phyloP scores from a whole-genome alignment of 2,888 invertebrate species.

The Agrypnus murinus region DNA sequence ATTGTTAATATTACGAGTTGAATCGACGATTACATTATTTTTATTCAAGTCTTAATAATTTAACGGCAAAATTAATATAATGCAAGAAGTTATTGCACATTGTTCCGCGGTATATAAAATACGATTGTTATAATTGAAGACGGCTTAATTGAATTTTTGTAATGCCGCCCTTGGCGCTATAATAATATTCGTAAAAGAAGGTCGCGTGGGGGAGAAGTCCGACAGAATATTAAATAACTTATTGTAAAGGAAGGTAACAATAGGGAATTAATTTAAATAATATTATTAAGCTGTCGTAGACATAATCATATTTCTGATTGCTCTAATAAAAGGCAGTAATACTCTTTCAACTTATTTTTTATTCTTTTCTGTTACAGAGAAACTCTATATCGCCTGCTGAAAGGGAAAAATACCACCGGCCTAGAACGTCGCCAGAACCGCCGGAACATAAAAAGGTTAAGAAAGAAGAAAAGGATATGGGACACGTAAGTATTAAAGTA shows the following conservation, averaged over 20 bases:
- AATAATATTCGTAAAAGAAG: conserved; percentile 3
- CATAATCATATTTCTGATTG: conserved; percentile 20
- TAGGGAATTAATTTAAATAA: conserved; percentile 32
- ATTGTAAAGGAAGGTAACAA: conserved; percentile 24
- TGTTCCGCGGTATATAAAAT: conserved; percentile 36
- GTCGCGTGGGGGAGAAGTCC: conserved; percentile 11
- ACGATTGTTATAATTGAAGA: conserved; percentile 32
- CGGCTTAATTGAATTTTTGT: conserved; percentile 34
- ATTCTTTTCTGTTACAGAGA: conserved; percentile 73
- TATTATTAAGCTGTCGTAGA: not conserved
- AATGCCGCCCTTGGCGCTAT: conserved; percentile 28
- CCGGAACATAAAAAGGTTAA: conserved; percentile 83
- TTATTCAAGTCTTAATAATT: conserved; percentile 27
- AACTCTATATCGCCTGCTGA: conserved; percentile 89
- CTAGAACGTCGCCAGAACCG: conserved; percentile 84
- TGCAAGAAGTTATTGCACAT: conserved; percentile 31
- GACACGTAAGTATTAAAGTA: conserved; percentile 82
- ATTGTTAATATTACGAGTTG: conserved; percentile 11
- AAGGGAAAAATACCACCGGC: conserved; percentile 86
- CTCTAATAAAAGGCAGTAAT: no score
- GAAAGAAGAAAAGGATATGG: conserved; percentile 85
- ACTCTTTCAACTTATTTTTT: not conserved
- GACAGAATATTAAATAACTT: conserved; percentile 10
- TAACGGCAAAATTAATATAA: conserved; percentile 35
- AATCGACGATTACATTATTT: conserved; percentile 32